A percentile compares a stretch with the other conserved stretches of the same genome.
These are phyloP conservation scores for Opisthocomus hoazin DNA, from an alignment of 2,113 vertebrate species.

Conservation along the genomic window DNA sequence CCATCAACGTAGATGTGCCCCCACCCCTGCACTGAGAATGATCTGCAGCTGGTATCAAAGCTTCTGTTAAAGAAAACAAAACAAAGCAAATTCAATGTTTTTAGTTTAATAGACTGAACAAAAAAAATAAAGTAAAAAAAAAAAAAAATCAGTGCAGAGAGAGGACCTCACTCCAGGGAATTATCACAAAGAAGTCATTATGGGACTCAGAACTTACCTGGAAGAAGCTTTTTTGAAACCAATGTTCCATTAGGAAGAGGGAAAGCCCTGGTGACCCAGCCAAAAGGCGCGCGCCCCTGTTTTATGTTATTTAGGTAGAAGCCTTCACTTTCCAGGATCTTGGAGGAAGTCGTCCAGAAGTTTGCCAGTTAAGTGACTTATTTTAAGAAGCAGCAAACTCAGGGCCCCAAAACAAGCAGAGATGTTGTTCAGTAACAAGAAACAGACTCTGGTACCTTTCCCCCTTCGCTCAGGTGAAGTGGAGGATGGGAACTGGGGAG, in stretches of 20 bases:
- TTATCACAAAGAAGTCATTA: slow-evolving; percentile 64
- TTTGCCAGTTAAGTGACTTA: slow-evolving; percentile 77
- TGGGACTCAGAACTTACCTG: slow-evolving; percentile 80
- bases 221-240: slow-evolving; percentile 78
- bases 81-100: slow-evolving; percentile 76
- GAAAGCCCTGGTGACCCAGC: slow-evolving; percentile 83
- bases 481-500: slow-evolving; percentile 52
- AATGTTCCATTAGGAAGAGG: slow-evolving; percentile 79
- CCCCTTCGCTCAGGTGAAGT: slow-evolving; percentile 66
- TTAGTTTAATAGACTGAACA: slow-evolving; percentile 74
- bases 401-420: slow-evolving; percentile 80
- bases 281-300: slow-evolving; percentile 81
- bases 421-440: slow-evolving; percentile 83
- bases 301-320: slow-evolving; percentile 78
- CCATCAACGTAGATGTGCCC: slow-evolving; percentile 69
- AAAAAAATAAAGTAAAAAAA: slow-evolving; percentile 1
- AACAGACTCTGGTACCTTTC: slow-evolving; percentile 80
- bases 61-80: slow-evolving; percentile 83
- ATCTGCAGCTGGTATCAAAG: slow-evolving; percentile 79
- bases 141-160: slow-evolving; percentile 69
- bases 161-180: slow-evolving; percentile 65
- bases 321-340: slow-evolving; percentile 85
- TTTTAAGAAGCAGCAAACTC: slow-evolving; percentile 77
- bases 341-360: slow-evolving; percentile 82
- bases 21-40: slow-evolving; percentile 79